Evolutionary conservation across 2,888 invertebrate species (phyloP).

Genomic region (Teinopalpus imperialis): DNA sequence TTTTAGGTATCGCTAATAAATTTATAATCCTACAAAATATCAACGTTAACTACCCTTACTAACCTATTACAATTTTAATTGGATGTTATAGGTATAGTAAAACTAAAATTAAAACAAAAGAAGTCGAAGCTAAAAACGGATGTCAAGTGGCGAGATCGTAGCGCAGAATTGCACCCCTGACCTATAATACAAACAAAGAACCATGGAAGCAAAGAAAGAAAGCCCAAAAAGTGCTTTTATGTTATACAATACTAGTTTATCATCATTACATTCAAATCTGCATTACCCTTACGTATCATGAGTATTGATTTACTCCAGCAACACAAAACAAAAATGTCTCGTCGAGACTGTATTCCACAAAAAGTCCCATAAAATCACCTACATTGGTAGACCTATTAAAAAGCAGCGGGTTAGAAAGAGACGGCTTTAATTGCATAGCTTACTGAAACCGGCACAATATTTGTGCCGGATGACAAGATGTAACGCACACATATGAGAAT

Average conservation of each 20-base stretch:
- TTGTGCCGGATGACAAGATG: conserved; percentile 31
- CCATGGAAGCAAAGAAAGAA: conserved; percentile 13
- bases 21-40: too few relatives aligned
- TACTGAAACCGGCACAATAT: conserved; percentile 33
- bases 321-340: conserved; percentile 29
- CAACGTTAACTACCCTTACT: too few relatives aligned
- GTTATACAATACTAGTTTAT: conserved; percentile 17
- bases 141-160: conserved; percentile 11
- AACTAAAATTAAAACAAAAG: too few relatives aligned
- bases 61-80: too few relatives aligned
- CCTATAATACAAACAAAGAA: conserved; percentile 28
- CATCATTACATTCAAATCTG: conserved; percentile 10
- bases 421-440: conserved; percentile 38
- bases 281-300: conserved; percentile 4
- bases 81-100: too few relatives aligned
- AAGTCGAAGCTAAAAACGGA: conserved; percentile 8
- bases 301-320: conserved; percentile 28
- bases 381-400: conserved; percentile 28
- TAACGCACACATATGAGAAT: conserved; percentile 30
- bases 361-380: conserved; percentile 35
- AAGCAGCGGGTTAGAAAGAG: conserved; percentile 34
- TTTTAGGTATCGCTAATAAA: too few relatives aligned
- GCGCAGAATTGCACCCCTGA: conserved; percentile 25
- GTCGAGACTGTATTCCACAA: conserved; percentile 32
- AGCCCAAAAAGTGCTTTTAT: conserved; percentile 1